phyloP scores from a whole-genome alignment of 2,797 vertebrate genomes.

The Pantherophis alleghaniensis region DNA sequence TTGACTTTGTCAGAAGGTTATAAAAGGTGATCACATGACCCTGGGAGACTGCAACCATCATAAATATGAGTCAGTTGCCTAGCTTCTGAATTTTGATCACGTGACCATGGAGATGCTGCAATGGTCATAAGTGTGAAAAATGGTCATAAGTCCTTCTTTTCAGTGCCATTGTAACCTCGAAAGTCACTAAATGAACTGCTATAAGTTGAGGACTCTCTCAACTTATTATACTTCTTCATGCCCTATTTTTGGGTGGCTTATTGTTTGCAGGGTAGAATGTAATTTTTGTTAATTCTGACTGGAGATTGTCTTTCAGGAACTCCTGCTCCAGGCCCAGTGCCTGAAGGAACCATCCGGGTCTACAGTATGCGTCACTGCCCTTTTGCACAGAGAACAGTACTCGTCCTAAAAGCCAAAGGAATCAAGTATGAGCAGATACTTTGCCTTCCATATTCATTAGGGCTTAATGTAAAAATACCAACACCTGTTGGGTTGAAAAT shows the following conservation, averaged over 20 bases:
- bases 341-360: conserved; percentile 77
- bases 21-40: too few species aligned
- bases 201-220: too few species aligned
- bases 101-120: too few species aligned
- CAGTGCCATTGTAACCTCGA: too few species aligned
- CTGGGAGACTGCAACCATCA: too few species aligned
- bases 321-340: conserved; percentile 78
- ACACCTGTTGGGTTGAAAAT: neutral
- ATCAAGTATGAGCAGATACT: conserved; percentile 79
- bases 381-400: conserved; percentile 81
- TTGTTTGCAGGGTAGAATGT: neutral
- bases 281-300: neutral
- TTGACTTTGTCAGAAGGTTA: neutral
- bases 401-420: conserved; percentile 86
- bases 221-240: neutral
- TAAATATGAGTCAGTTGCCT: too few species aligned
- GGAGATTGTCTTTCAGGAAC: conserved; percentile 70
- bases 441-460: neutral
- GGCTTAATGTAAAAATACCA: neutral
- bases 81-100: too few species aligned
- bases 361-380: conserved; percentile 97
- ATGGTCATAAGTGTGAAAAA: too few species aligned
- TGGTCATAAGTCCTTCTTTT: too few species aligned
- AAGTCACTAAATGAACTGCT: too few species aligned
- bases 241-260: neutral